phyloP scores from a whole-genome alignment of 2,113 vertebrate genomes.

The Motacilla tschutschensis region DNA sequence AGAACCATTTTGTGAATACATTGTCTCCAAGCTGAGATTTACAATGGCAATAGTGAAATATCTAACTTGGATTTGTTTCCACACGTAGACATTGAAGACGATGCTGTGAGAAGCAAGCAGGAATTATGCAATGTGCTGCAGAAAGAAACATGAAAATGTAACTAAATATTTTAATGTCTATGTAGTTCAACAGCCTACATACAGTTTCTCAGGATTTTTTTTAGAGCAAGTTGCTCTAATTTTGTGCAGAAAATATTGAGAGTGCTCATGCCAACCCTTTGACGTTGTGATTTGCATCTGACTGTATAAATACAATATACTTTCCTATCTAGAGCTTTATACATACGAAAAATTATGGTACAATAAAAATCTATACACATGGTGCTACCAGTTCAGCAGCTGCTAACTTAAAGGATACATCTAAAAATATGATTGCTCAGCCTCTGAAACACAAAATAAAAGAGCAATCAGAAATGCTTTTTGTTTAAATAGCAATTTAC shows the following conservation, averaged over 20 bases:
- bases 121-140: constrained; percentile 28
- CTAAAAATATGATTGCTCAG: constrained; percentile 61
- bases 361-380: constrained; percentile 64
- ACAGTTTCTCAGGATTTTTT: constrained; percentile 20
- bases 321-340: constrained; percentile 51
- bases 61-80: constrained; percentile 27
- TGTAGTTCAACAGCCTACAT: constrained; percentile 33
- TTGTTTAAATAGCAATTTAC: constrained; percentile 73
- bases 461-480: constrained; percentile 69
- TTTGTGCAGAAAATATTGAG: constrained; percentile 32
- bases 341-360: constrained; percentile 65
- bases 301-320: constrained; percentile 55
- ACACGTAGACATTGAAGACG: neutral
- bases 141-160: constrained; percentile 40
- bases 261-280: constrained; percentile 18
- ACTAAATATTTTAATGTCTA: constrained; percentile 17
- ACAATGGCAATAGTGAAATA: constrained; percentile 38
- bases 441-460: constrained; percentile 68
- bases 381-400: constrained; percentile 40
- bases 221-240: neutral
- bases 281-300: constrained; percentile 14
- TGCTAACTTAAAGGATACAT: constrained; percentile 36
- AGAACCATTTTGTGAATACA: constrained; percentile 60
- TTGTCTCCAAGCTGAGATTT: constrained; percentile 44
- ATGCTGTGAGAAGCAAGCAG: constrained; percentile 51